Evolutionary conservation across 2,113 vertebrate species (phyloP), one percentile per base, ranked within the genome.

Genomic region (Sterna hirundo): DNA sequence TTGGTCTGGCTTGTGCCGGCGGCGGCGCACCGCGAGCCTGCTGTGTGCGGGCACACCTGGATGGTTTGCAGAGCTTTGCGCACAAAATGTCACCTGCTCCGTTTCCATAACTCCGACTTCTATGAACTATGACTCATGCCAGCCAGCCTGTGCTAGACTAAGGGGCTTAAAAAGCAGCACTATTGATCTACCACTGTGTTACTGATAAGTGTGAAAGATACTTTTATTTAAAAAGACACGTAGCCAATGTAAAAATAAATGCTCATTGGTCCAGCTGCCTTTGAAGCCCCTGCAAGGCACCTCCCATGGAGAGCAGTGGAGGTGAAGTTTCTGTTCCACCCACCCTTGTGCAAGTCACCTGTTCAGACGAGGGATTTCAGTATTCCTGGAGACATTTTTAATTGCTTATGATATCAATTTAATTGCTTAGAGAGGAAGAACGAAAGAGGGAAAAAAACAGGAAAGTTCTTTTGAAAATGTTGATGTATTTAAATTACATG

Each of bases 231-330:
- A 38, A 72, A 96, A 89, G 15, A 49, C 34, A 27, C 32, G 61
- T 74, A 83, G 80, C 83, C 89, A 93, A 97, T 93, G 64, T 87
- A 76, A 96, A 97, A 97, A 91, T 84, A 82, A 93, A 34, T 36
- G 30, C 9, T 70, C 10, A 47, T n/a, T 64, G 29, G 62, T 55
- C 61, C 3, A 11, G 42, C 83, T 96, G 95, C 52, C 78, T 97
- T 97, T 94, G 92, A 95, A 95, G 12, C 21, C 25, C 15, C 54
- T 3, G 76, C 88, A 96, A 94, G 93, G 30, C 91, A 95, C 90
- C 88, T 96, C 55, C 66, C 36, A 55, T 36, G 29, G 51, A 95
- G 88, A 80, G 34, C 44, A 57, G 26, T 44, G n/a, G 44, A 95
- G 70, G 57, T 69, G 13, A 60, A 80, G 51, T 77, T 96, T 94